These are phyloP conservation scores for Monomorium pharaonis DNA, from an alignment of 1,140 invertebrate species.

Conservation along the genomic window DNA sequence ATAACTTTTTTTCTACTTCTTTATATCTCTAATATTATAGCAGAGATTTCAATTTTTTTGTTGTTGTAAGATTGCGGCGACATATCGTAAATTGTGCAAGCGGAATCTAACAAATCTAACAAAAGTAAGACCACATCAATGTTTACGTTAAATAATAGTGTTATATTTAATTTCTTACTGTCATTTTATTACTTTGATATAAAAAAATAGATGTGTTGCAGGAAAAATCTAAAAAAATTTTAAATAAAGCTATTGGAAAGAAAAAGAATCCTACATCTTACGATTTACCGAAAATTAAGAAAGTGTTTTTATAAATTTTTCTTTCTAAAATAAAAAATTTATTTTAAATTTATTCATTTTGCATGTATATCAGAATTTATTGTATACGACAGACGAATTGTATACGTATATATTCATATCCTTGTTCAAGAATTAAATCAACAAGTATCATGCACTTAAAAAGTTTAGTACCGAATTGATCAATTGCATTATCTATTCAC, in stretches of 20 bases:
- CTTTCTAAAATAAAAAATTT: neutral
- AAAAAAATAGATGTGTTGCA: neutral
- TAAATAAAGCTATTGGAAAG: neutral
- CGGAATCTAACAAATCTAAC: neutral
- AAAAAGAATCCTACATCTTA: neutral
- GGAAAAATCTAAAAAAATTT: neutral
- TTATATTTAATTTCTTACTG: neutral
- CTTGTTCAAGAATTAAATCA: neutral
- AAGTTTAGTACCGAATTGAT: neutral
- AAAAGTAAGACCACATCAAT: neutral
- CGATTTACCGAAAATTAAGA: neutral
- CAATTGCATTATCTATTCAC: neutral
- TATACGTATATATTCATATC: neutral
- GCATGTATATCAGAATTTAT: neutral
- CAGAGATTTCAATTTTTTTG: neutral
- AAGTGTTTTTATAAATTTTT: no score
- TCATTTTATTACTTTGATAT: neutral
- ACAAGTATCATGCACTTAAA: neutral
- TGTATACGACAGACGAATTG: neutral
- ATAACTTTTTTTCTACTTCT: neutral
- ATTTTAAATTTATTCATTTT: neutral
- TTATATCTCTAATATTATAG: neutral
- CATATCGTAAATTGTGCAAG: neutral
- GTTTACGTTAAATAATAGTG: neutral
- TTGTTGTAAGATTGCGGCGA: neutral